Conservation (phyloP, 2,888 invertebrate genomes). For the Cephus rjabovi region DNA sequence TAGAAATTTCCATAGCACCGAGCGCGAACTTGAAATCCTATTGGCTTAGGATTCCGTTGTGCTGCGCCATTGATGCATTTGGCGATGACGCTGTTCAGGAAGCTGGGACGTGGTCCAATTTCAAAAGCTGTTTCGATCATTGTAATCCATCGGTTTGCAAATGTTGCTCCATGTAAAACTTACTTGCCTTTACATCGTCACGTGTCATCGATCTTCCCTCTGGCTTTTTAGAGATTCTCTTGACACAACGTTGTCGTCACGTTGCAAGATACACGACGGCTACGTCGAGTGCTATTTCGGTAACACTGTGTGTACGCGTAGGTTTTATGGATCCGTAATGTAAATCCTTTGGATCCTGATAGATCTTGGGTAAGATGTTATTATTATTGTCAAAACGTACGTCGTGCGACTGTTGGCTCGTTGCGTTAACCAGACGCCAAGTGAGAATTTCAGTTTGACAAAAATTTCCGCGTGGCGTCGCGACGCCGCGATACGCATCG, state of each 20-base stretch:
- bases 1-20: neutral
- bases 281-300: neutral
- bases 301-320: neutral
- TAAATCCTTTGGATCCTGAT: neutral
- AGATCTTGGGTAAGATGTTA: neutral
- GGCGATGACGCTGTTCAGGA: neutral
- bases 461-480: neutral
- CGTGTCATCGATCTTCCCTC: neutral
- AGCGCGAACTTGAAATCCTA: neutral
- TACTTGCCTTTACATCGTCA: neutral
- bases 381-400: neutral
- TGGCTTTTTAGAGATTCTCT: neutral
- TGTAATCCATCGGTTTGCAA: neutral
- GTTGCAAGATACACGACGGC: neutral
- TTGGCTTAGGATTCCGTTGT: neutral
- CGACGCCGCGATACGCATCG: neutral
- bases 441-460: neutral
- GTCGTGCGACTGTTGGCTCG: too few relatives aligned
- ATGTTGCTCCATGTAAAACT: neutral
- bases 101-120: neutral
- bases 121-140: neutral
- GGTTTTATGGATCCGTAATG: neutral
- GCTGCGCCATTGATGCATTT: neutral
- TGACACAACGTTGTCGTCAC: neutral
- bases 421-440: too few relatives aligned